Percentiles rank a stretch among this genome's conserved stretches.
Conservation (phyloP, 2,113 vertebrate genomes). For the Psilopsiagon aymara region DNA sequence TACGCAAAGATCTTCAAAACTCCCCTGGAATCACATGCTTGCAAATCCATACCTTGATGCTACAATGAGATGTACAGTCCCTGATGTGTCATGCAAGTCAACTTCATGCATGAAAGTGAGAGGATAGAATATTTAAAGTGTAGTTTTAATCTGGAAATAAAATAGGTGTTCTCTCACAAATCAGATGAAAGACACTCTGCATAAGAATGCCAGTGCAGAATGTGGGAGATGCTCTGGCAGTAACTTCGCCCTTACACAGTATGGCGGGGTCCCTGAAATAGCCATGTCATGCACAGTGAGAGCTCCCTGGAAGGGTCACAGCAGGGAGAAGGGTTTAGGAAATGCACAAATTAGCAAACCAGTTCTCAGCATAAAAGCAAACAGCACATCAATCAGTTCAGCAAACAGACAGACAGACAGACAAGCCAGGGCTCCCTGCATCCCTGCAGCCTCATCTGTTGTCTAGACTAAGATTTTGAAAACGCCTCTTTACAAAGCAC, state of each 20-base stretch:
- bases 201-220: not conserved
- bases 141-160: not conserved
- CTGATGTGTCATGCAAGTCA: not conserved
- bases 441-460: not conserved
- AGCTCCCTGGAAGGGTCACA: not conserved
- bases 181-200: not conserved
- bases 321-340: not conserved
- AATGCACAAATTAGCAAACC: not conserved
- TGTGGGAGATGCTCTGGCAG: not conserved
- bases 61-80: not conserved
- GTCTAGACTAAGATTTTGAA: constrained; percentile 17
- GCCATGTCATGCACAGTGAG: not conserved
- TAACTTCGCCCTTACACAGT: not conserved
- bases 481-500: not conserved
- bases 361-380: not conserved
- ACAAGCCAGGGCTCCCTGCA: not conserved
- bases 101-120: not conserved
- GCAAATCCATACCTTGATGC: not conserved
- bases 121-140: not conserved
- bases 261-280: not conserved
- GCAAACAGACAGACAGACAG: not conserved
- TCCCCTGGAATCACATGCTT: not conserved
- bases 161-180: not conserved
- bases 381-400: not conserved
- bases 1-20: not conserved